These are phyloP conservation scores for Champsocephalus esox DNA, from an alignment of 2,797 vertebrate genomes.

Conservation along the genomic window DNA sequence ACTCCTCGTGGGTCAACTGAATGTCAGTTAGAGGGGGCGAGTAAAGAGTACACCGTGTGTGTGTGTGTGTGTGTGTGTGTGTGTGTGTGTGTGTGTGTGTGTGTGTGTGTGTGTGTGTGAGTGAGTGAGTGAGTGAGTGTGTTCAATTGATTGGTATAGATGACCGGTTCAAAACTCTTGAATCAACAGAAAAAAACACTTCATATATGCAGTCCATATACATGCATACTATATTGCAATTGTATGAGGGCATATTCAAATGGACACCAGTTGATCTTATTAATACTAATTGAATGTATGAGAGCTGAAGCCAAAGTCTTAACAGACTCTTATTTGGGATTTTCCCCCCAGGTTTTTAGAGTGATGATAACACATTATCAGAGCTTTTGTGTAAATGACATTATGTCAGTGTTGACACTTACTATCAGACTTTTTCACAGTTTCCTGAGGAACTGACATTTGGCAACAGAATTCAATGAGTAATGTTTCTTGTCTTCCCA, in stretches of 20 bases:
- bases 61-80: constrained; percentile 1
- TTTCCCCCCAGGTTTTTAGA: background rate
- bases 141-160: background rate
- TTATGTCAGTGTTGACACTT: constrained; percentile 24
- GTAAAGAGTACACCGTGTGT: background rate
- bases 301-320: background rate
- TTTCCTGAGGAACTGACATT: constrained; percentile 40
- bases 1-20: constrained; percentile 37
- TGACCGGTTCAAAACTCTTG: background rate
- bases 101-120: constrained; percentile 1
- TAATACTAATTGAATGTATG: background rate
- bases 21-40: constrained; percentile 32
- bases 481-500: constrained; percentile 26
- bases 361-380: background rate
- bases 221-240: background rate
- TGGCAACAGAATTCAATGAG: constrained; percentile 13
- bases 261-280: background rate
- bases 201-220: too few species aligned
- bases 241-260: background rate
- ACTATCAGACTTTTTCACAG: constrained; percentile 36
- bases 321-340: background rate
- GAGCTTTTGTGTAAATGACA: constrained; percentile 4
- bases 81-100: constrained; percentile 3
- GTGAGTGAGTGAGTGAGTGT: constrained; percentile 20
- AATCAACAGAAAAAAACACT: constrained; percentile 3